A percentile compares a stretch with the other conserved stretches of the same genome.
These are phyloP conservation scores for Dione juno DNA, from an alignment of 2,888 invertebrate genomes.

Conservation along the genomic window DNA sequence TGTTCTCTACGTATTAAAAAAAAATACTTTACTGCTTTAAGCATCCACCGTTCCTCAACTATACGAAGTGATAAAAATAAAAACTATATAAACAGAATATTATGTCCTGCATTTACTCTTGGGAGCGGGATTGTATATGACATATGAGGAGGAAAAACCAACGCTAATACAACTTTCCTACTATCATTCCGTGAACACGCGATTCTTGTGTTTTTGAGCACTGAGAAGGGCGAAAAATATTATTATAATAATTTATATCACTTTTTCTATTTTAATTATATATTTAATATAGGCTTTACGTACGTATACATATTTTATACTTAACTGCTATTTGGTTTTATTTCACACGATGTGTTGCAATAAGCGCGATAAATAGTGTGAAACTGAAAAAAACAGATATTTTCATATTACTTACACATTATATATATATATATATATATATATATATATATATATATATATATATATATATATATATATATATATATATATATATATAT, in stretches of 20 bases:
- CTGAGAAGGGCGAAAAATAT: conserved; percentile 41
- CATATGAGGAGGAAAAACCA: conserved; percentile 64
- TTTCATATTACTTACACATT: too few relatives aligned
- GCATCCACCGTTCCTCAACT: not conserved
- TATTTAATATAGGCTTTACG: not conserved
- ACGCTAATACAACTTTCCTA: conserved; percentile 55
- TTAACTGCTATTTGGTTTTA: too few relatives aligned
- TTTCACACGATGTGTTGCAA: too few relatives aligned
- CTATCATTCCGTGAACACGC: conserved; percentile 52
- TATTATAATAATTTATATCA: too few relatives aligned
- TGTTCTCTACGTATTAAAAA: not conserved
- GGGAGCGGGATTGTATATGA: conserved; percentile 67
- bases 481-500: too few relatives aligned
- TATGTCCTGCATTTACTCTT: conserved; percentile 52
- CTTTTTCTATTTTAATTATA: too few relatives aligned
- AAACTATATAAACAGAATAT: not conserved
- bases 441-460: too few relatives aligned
- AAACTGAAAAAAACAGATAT: too few relatives aligned
- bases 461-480: too few relatives aligned
- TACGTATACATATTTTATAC: too few relatives aligned
- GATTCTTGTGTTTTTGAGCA: conserved; percentile 53
- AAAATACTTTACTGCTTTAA: not conserved
- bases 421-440: too few relatives aligned
- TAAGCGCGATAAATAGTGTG: too few relatives aligned
- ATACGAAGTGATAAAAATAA: conserved; percentile 1